Conservation (phyloP, 2,888 invertebrate species). For the Gerosis bhagava region DNA sequence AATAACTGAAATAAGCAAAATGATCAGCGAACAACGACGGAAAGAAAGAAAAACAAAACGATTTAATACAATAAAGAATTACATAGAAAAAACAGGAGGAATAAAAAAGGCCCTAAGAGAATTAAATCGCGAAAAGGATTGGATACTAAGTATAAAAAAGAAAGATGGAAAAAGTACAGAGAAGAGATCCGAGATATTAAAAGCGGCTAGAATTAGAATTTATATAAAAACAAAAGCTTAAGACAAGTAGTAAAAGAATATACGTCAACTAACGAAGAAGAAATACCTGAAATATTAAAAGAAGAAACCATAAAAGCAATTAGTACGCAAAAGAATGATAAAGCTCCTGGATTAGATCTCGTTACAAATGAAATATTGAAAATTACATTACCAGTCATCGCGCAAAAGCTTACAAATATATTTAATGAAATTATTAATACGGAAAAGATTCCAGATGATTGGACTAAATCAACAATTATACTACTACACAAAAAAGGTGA, state of each 20-base stretch:
- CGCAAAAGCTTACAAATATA: conserved; percentile 5
- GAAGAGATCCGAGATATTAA: conserved; percentile 11
- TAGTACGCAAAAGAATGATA: conserved; percentile 7
- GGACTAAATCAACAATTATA: conserved; percentile 21
- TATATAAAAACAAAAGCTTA: background rate
- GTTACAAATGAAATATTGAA: conserved; percentile 14
- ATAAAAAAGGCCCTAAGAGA: conserved; percentile 29
- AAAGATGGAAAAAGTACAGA: conserved; percentile 5
- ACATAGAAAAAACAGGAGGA: too few relatives aligned
- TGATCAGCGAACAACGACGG: too few relatives aligned
- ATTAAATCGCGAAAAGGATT: conserved; percentile 15
- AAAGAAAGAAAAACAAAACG: too few relatives aligned
- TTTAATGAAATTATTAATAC: conserved; percentile 16
- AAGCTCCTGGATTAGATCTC: conserved; percentile 16
- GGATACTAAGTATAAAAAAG: conserved; percentile 17
- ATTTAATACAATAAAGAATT: too few relatives aligned
- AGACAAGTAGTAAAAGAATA: conserved; percentile 1
- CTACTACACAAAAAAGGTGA: conserved; percentile 26
- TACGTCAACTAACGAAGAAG: background rate
- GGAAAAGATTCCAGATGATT: conserved; percentile 14
- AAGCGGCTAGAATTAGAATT: background rate
- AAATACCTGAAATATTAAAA: conserved; percentile 25
- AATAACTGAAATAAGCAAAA: too few relatives aligned
- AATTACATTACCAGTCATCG: background rate
- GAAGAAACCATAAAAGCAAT: conserved; percentile 31